phyloP scores from a whole-genome alignment of 2,797 vertebrate species.

The Etheostoma perlongum region DNA sequence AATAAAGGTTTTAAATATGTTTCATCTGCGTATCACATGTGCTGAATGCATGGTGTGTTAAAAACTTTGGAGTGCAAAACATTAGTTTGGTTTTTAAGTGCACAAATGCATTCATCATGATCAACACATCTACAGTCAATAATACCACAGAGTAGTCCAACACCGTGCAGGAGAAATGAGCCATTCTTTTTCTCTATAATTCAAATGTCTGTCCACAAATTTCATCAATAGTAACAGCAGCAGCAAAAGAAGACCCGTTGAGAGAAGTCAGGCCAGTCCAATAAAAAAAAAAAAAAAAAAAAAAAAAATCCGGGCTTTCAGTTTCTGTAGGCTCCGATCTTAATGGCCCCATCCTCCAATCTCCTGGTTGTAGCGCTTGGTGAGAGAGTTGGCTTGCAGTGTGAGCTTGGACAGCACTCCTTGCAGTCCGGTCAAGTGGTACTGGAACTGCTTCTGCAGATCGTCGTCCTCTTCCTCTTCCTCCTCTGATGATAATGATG shows the following conservation, averaged over 20 bases:
- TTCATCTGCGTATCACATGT: constrained; percentile 61
- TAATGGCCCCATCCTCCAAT: constrained; percentile 92
- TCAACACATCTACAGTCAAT: constrained; percentile 67
- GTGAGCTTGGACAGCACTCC: constrained; percentile 95
- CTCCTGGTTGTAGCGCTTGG: constrained; percentile 96
- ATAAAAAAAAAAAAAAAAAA: not conserved
- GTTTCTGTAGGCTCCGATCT: not conserved
- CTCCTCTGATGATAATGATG: constrained; percentile 77
- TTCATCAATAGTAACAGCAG: constrained; percentile 54
- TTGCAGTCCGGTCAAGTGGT: constrained; percentile 94
- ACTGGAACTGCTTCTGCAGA: constrained; percentile 95
- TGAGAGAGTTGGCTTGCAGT: constrained; percentile 92
- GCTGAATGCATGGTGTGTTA: constrained; percentile 39
- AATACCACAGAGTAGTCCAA: constrained; percentile 55
- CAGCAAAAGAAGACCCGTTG: constrained; percentile 12
- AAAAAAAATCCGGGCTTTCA: not conserved
- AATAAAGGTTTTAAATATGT: constrained; percentile 76
- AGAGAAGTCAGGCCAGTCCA: constrained; percentile 37
- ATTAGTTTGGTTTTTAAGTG: constrained; percentile 34
- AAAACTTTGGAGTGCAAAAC: constrained; percentile 73
- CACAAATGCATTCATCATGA: constrained; percentile 39
- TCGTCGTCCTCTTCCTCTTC: constrained; percentile 87
- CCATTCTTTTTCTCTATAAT: constrained; percentile 39
- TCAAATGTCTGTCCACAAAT: constrained; percentile 37
- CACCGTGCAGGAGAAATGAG: constrained; percentile 46